Percentiles rank a stretch among this genome's conserved stretches.
Conservation (phyloP, 2,888 invertebrate genomes). For the Lasioglossum pauxillum region DNA sequence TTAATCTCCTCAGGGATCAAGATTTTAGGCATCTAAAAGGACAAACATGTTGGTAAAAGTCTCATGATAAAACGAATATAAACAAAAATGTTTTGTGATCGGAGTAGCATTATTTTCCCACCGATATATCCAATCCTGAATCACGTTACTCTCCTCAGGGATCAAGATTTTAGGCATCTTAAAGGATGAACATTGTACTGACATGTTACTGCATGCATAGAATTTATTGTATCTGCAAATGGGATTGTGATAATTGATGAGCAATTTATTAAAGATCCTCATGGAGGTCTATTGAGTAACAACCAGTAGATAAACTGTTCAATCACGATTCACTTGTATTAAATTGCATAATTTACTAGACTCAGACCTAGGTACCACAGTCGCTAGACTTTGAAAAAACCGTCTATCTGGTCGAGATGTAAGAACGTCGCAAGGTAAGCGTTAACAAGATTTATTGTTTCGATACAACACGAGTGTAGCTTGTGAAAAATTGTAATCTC, state of each 20-base stretch:
- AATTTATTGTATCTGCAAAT: neutral
- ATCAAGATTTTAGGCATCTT: no score
- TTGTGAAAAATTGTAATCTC: conserved; percentile 57
- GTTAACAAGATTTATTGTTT: conserved; percentile 75
- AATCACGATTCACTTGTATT: neutral
- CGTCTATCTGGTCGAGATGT: neutral
- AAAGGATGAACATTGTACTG: neutral
- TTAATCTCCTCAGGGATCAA: no score
- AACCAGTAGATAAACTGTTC: neutral
- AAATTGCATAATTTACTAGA: neutral
- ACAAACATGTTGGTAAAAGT: no score
- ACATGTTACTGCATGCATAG: neutral
- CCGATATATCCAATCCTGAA: no score
- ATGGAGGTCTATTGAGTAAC: neutral
- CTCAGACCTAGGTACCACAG: neutral
- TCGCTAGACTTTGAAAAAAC: neutral
- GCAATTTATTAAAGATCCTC: neutral
- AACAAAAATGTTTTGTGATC: no score
- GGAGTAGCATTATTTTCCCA: no score
- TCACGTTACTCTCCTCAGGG: no score
- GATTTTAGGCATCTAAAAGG: no score
- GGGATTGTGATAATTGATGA: neutral
- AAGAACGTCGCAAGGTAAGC: conserved; percentile 17
- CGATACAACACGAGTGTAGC: conserved; percentile 70
- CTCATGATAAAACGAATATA: no score